These are phyloP conservation scores for Cheilosia grossa DNA, from an alignment of 2,888 invertebrate species.

Conservation along the genomic window DNA sequence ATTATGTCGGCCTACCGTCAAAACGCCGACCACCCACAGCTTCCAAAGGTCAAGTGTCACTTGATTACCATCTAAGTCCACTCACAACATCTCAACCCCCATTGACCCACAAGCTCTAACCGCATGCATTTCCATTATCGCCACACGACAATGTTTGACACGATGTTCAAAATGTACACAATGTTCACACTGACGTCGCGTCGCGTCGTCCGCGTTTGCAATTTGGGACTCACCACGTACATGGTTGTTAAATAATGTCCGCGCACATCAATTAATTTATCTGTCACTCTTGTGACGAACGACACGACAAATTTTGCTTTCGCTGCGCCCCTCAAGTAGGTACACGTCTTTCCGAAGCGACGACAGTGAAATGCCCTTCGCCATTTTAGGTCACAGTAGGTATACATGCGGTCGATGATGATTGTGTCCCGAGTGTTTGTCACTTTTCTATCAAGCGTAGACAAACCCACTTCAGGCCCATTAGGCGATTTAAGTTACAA, in stretches of 20 bases:
- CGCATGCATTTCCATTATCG: constrained; percentile 28
- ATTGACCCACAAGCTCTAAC: constrained; percentile 35
- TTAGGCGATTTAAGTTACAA: constrained; percentile 40
- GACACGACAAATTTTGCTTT: constrained; percentile 24
- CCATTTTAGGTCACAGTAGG: constrained; percentile 23
- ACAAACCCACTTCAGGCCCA: constrained; percentile 58
- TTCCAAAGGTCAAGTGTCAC: too few relatives aligned
- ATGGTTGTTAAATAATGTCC: constrained; percentile 31
- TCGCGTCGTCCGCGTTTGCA: constrained; percentile 2
- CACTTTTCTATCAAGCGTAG: constrained; percentile 34
- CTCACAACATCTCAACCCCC: constrained; percentile 2
- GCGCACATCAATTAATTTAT: constrained; percentile 60
- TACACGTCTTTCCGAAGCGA: constrained; percentile 13
- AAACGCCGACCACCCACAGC: too few relatives aligned
- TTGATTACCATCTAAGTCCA: constrained; percentile 13
- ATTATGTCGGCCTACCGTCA: too few relatives aligned
- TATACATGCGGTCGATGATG: constrained; percentile 16
- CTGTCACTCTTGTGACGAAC: constrained; percentile 22
- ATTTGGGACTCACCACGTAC: constrained; percentile 18
- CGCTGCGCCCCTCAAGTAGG: constrained; percentile 21
- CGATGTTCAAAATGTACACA: constrained; percentile 20
- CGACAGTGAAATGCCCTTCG: constrained; percentile 42
- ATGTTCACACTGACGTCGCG: neutral
- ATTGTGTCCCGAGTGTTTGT: constrained; percentile 9
- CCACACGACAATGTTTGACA: constrained; percentile 13